These are phyloP conservation scores for Drosophila engyochracea DNA, from an alignment of 2,888 invertebrate genomes.

Conservation along the genomic window DNA sequence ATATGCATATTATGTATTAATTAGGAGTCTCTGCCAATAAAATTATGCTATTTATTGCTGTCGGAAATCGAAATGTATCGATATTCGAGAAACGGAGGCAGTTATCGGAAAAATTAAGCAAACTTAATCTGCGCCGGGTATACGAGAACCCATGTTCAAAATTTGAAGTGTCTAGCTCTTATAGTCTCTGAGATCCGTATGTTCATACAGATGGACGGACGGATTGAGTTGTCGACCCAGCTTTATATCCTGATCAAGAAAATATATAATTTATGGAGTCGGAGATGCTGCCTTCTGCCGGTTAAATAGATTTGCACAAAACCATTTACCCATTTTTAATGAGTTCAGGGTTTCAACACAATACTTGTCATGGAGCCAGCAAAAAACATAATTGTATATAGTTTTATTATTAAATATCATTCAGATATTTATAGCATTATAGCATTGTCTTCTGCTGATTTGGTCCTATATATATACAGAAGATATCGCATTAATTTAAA, in stretches of 20 bases:
- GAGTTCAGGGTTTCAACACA: neutral
- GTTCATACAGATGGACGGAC: neutral
- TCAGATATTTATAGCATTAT: neutral
- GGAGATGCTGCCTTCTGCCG: too few species aligned
- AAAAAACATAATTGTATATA: neutral
- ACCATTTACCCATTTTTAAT: too few species aligned
- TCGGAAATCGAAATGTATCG: neutral
- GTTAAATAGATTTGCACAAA: too few species aligned
- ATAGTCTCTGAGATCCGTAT: neutral
- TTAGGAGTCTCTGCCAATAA: too few species aligned
- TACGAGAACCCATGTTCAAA: neutral
- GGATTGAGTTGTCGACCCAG: too few species aligned
- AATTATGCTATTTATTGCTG: too few species aligned
- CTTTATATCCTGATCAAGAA: neutral
- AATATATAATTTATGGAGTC: neutral
- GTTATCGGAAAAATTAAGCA: neutral
- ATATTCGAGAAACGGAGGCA: neutral
- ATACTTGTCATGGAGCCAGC: neutral
- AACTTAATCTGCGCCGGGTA: neutral
- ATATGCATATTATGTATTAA: too few species aligned
- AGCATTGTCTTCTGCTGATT: neutral
- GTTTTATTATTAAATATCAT: neutral
- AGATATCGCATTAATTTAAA: conserved; percentile 11
- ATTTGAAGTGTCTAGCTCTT: neutral
- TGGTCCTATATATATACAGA: neutral